Evolutionary conservation across 2,113 vertebrate genomes (phyloP), one percentile per base, ranked within the genome.

Genomic region (Eulemur rufifrons): DNA sequence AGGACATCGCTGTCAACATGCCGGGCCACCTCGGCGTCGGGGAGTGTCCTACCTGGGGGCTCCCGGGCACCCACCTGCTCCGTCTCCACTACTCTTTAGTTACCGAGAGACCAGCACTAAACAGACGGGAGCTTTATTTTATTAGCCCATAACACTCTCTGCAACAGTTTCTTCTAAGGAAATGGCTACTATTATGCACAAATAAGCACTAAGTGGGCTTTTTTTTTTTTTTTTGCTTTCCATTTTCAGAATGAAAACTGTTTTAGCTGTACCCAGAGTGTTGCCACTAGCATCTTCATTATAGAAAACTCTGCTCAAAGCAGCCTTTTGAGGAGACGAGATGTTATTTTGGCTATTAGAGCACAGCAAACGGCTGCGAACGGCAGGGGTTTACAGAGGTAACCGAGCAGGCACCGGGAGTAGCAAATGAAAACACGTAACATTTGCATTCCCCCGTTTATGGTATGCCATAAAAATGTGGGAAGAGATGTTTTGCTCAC

Each of bases 181-280:
- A 92, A 96, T 73, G 92, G 89, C 94, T 39, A 20, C 92, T 1
- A 80, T 63, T 54, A 91, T 20, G 84, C 82, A 97, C 96, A 98
- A 27, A 89, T 34, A 90, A 63, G 63, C 69, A 91, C 94, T 95
- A 95, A 97, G 78, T 85, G 93, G 85, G 52, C n/a, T 63, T 94
- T 95, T 92, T 78, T 95, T 83, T 13, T 32, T 74, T 27, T 74
- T 74, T 61, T 13, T n/a, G 13, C 71, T 88, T 92, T 54, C 45
- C 56, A 45, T 39, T 93, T 97, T 95, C 27, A 10, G 86, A 91
- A 89, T 68, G 93, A 89, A 95, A 94, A 47, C 47, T 14, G 54
- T 82, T 96, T 80, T 85, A 56, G 91, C 69, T 83, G 80, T 52
- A 69, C 69, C 69, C 50, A 64, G 56, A 39, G 52, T 21, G 59